These are phyloP conservation scores for Scaptomyza reducta DNA, from an alignment of 2,888 invertebrate species.

Conservation along the genomic window DNA sequence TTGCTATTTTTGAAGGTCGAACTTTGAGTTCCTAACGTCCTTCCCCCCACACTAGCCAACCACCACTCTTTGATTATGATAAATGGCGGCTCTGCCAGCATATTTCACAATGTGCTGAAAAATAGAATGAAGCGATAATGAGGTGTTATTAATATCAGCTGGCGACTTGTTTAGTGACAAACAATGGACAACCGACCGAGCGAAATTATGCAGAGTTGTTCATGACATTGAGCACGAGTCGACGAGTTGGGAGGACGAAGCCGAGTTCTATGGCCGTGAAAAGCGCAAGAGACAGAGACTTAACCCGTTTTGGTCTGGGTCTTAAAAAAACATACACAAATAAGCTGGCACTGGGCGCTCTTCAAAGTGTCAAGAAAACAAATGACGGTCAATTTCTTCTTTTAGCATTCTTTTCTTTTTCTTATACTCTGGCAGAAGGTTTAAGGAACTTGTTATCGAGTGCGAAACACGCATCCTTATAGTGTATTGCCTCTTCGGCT, in stretches of 20 bases:
- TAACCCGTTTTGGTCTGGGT: slow-evolving; percentile 47
- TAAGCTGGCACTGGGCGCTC: slow-evolving; percentile 58
- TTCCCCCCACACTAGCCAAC: too few species aligned
- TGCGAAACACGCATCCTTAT: too few species aligned
- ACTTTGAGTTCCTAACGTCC: too few species aligned
- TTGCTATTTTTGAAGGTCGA: slow-evolving; percentile 55
- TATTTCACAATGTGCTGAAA: slow-evolving; percentile 66
- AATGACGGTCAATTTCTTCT: slow-evolving; percentile 75
- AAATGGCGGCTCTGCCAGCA: slow-evolving; percentile 60
- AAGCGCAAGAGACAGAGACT: slow-evolving; percentile 2
- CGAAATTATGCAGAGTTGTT: slow-evolving; percentile 60
- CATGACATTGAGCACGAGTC: slow-evolving; percentile 45
- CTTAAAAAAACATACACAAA: slow-evolving; percentile 31
- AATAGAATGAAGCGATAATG: slow-evolving; percentile 70
- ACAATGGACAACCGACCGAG: slow-evolving; percentile 37
- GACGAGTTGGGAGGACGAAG: slow-evolving; percentile 1
- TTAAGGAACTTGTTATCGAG: not conserved
- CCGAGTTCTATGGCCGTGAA: not conserved
- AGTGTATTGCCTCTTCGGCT: not conserved
- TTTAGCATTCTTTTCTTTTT: slow-evolving; percentile 1
- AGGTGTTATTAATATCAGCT: slow-evolving; percentile 78
- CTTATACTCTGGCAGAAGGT: not conserved
- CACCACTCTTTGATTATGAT: slow-evolving; percentile 63
- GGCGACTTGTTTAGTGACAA: slow-evolving; percentile 73
- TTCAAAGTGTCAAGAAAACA: slow-evolving; percentile 78